A percentile compares a stretch with the other conserved stretches of the same genome.
These are phyloP conservation scores for Nothobranchius kuhntae DNA, from an alignment of 2,113 vertebrate genomes.

Conservation along the genomic window DNA sequence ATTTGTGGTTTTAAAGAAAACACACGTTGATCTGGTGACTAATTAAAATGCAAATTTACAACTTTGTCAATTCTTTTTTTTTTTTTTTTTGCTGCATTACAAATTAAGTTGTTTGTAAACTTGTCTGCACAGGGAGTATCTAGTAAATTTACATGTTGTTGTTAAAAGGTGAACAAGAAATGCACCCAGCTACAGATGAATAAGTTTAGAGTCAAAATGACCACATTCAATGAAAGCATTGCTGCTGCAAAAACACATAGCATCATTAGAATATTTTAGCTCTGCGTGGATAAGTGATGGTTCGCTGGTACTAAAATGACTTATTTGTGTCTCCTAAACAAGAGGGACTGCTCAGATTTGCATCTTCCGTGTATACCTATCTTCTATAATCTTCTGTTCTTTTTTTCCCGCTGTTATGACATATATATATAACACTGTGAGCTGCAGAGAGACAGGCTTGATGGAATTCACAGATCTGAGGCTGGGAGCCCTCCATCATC, in stretches of 20 bases:
- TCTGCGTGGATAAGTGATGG: constrained; percentile 8
- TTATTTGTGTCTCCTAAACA: constrained; percentile 40
- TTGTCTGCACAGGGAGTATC: constrained; percentile 24
- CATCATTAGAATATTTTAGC: constrained; percentile 27
- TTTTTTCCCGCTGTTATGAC: constrained; percentile 57
- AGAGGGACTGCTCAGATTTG: constrained; percentile 31
- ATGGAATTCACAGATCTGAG: constrained; percentile 64
- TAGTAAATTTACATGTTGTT: constrained; percentile 39
- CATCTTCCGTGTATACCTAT: constrained; percentile 38
- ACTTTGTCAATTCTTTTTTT: background rate
- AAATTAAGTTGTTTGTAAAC: constrained; percentile 1
- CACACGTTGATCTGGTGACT: constrained; percentile 15
- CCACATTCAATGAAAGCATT: constrained; percentile 21
- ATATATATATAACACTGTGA: constrained; percentile 50
- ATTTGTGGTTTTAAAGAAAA: constrained; percentile 2
- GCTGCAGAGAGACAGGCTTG: constrained; percentile 32
- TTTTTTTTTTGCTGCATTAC: constrained; percentile 10
- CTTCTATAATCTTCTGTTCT: constrained; percentile 40
- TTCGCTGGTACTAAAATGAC: constrained; percentile 22
- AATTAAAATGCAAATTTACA: constrained; percentile 14
- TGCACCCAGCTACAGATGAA: constrained; percentile 27
- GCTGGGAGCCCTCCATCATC: constrained; percentile 58
- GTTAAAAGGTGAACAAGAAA: constrained; percentile 41
- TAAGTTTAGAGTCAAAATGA: constrained; percentile 22
- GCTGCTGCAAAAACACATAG: constrained; percentile 4